Base-by-base conservation (phyloP, 2,797 vertebrate genomes). In the Argentina silus region DNA sequence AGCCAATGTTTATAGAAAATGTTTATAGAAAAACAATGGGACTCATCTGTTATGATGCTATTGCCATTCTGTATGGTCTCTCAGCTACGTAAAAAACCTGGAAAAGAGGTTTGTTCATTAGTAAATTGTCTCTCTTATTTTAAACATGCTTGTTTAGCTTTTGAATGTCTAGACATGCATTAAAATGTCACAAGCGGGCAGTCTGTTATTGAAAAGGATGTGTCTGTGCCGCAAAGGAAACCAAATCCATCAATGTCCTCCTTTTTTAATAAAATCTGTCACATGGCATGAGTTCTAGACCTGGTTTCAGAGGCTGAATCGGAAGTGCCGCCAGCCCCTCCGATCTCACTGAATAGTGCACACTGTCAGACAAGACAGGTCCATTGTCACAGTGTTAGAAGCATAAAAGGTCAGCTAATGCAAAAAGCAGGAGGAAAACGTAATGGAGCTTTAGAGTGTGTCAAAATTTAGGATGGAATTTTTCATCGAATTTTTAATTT, bases 361-460 rank as follows among this genome's bases (percentile, higher is more conserved):
- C 53, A 64, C 21, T 72, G 74, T 66, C 72, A 72, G 69, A 78
- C 74, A 81, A 78, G 80, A 80, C 53, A 67, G 62, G 62, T 73
- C 64, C 69, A 85, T 80, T 77, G 80, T 85, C 51, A 55, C 51
- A 75, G 59, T 63, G 67, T 65, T 21, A 77, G 66, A 56, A 77
- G 72, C 69, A 47, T 21, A 70, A 82, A 78, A 85, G 80, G 78
- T 82, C 76, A 82, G 72, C 72, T 71, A 73, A 81, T 80, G 72
- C 23, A 47, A 75, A 57, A 48, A 56, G 69, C 62, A 51, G 60
- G 42, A 60, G 64, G 59, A 75, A 45, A 55, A 53, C 50, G 72
- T 66, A 68, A 75, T 11, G 51, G 72, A 71, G 74, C 14, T 43
- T 47, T 66, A 43, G 27, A 53, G 47, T 7, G 51, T 6, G 65